Conservation (phyloP, 1,140 invertebrate genomes). For the Venturia canescens region DNA sequence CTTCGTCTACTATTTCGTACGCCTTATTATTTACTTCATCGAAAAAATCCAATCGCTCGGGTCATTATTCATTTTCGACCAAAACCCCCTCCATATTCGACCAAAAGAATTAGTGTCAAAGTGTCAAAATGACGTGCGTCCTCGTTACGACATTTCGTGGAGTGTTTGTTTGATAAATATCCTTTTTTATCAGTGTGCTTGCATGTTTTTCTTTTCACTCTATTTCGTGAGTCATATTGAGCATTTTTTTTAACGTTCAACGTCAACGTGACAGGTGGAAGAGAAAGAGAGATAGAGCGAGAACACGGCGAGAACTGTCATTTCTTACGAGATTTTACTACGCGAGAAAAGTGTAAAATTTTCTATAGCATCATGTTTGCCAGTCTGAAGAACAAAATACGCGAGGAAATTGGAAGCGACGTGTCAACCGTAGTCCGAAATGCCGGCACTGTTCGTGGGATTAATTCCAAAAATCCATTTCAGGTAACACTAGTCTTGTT, state of each 20-base stretch:
- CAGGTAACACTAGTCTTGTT: constrained; percentile 62
- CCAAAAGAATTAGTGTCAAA: not conserved
- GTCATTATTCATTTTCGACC: not conserved
- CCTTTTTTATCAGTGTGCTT: not conserved
- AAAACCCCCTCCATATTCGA: not conserved
- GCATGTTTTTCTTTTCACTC: constrained; percentile 20
- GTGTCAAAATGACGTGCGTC: constrained; percentile 28
- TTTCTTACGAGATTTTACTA: not conserved
- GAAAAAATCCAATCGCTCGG: not conserved
- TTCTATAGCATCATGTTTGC: constrained; percentile 78
- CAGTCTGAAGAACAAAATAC: constrained; percentile 85
- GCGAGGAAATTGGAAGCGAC: constrained; percentile 85
- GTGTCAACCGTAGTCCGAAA: constrained; percentile 77
- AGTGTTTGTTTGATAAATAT: constrained; percentile 25
- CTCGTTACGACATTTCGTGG: not conserved
- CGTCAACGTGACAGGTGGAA: constrained; percentile 65
- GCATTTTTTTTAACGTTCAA: constrained; percentile 5
- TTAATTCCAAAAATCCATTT: constrained; percentile 78
- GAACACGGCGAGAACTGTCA: constrained; percentile 52
- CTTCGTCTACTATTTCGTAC: constrained; percentile 16
- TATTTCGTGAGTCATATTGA: not conserved
- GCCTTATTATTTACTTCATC: not conserved
- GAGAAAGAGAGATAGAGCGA: constrained; percentile 36
- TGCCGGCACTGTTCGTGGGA: constrained; percentile 76
- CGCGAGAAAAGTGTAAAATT: not conserved